Conservation (phyloP, 1,140 invertebrate species). For the Euschistus heros region DNA sequence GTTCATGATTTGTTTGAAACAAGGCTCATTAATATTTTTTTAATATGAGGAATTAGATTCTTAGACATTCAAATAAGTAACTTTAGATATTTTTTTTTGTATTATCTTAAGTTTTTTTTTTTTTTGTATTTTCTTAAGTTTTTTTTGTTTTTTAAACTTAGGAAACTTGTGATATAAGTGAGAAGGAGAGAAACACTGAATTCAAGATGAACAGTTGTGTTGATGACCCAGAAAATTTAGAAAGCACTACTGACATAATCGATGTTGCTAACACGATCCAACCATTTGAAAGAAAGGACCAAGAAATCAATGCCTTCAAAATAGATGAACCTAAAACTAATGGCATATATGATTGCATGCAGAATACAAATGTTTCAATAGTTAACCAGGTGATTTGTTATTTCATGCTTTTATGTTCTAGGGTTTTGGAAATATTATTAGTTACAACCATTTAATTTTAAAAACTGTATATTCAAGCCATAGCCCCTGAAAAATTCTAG, state of each 20-base stretch:
- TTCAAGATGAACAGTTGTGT: neutral
- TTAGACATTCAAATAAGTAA: neutral
- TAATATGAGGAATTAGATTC: neutral
- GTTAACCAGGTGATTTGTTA: constrained; percentile 3
- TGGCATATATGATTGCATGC: neutral
- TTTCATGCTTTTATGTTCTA: neutral
- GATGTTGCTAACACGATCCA: neutral
- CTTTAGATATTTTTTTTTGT: neutral
- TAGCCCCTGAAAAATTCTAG: too few species aligned
- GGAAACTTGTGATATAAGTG: neutral
- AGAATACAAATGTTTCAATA: neutral
- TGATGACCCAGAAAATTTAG: neutral
- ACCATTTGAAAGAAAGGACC: too few species aligned
- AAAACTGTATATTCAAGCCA: too few species aligned
- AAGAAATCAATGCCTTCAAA: neutral
- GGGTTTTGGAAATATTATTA: too few species aligned
- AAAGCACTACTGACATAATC: neutral
- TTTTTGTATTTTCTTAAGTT: too few species aligned
- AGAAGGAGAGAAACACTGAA: neutral
- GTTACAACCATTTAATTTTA: too few species aligned
- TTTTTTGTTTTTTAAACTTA: too few species aligned
- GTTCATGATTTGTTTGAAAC: too few species aligned
- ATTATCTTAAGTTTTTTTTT: neutral
- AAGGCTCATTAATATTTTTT: too few species aligned
- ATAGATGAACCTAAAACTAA: neutral